Conservation (phyloP, 1,140 invertebrate species). For the Belonocnema kinseyi region DNA sequence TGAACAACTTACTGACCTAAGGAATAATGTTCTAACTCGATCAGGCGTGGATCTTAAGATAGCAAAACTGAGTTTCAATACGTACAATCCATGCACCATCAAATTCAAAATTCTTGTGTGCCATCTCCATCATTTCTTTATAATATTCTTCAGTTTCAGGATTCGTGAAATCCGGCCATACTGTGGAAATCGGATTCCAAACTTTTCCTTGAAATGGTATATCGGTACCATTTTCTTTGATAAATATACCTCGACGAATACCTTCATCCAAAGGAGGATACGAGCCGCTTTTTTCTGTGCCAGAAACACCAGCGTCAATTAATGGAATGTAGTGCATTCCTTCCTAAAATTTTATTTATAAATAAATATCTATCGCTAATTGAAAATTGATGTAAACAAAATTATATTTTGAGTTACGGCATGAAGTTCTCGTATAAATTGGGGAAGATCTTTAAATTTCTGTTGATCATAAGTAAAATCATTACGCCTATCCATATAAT, state of each 20-base stretch:
- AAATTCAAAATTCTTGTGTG: constrained; percentile 82
- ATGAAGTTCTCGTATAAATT: constrained; percentile 86
- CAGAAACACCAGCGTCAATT: constrained; percentile 85
- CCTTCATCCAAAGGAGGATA: constrained; percentile 88
- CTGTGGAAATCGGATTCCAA: constrained; percentile 86
- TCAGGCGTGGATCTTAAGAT: no score
- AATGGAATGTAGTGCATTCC: constrained; percentile 87
- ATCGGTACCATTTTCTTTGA: constrained; percentile 79
- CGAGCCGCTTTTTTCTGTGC: constrained; percentile 77
- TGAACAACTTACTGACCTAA: no score
- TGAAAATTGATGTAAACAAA: not conserved
- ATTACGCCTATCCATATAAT: constrained; percentile 92
- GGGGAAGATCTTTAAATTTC: constrained; percentile 82
- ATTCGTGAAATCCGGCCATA: constrained; percentile 92
- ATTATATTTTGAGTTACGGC: constrained; percentile 59
- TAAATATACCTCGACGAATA: constrained; percentile 82
- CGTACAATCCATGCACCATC: constrained; percentile 91
- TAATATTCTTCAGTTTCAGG: constrained; percentile 86
- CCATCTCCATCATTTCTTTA: constrained; percentile 81
- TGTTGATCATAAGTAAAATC: constrained; percentile 88
- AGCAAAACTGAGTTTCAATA: constrained; percentile 46
- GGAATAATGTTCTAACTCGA: no score
- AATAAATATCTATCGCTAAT: constrained; percentile 34
- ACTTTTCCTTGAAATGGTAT: constrained; percentile 85
- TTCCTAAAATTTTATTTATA: constrained; percentile 65